These are phyloP conservation scores for Pandemis heparana DNA, from an alignment of 2,888 invertebrate genomes.

Conservation along the genomic window DNA sequence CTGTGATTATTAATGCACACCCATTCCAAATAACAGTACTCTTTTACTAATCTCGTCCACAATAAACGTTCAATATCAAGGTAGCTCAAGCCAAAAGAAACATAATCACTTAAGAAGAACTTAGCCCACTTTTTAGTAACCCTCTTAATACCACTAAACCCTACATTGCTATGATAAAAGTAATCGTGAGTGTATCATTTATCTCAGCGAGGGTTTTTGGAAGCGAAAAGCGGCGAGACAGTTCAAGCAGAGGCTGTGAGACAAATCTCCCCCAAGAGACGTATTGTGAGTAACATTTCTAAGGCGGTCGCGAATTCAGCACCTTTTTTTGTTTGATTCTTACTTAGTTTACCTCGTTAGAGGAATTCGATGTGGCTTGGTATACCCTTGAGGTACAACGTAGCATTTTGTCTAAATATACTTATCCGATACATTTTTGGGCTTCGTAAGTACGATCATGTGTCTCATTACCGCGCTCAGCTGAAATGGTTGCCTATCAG, in stretches of 20 bases:
- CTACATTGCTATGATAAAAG: not conserved
- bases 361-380: not conserved
- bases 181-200: slow-evolving; percentile 28
- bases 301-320: slow-evolving; percentile 22
- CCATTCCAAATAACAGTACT: too few species aligned
- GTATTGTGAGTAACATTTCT: slow-evolving; percentile 46
- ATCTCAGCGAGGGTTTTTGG: slow-evolving; percentile 36
- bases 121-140: not conserved
- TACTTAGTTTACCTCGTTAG: slow-evolving; percentile 18
- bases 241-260: slow-evolving; percentile 47
- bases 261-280: slow-evolving; percentile 56
- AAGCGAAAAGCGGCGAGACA: slow-evolving; percentile 50
- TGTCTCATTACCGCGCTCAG: too few species aligned
- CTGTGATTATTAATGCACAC: too few species aligned
- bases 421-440: too few species aligned
- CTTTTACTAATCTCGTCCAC: too few species aligned
- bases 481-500: too few species aligned
- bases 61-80: too few species aligned
- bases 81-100: not conserved
- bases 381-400: not conserved
- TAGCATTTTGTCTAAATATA: not conserved
- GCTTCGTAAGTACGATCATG: too few species aligned
- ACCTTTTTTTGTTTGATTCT: slow-evolving; percentile 36
- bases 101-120: not conserved
- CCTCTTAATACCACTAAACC: slow-evolving; percentile 2